These are phyloP conservation scores for Megalurothrips usitatus DNA, from an alignment of 2,888 invertebrate genomes.

Conservation along the genomic window DNA sequence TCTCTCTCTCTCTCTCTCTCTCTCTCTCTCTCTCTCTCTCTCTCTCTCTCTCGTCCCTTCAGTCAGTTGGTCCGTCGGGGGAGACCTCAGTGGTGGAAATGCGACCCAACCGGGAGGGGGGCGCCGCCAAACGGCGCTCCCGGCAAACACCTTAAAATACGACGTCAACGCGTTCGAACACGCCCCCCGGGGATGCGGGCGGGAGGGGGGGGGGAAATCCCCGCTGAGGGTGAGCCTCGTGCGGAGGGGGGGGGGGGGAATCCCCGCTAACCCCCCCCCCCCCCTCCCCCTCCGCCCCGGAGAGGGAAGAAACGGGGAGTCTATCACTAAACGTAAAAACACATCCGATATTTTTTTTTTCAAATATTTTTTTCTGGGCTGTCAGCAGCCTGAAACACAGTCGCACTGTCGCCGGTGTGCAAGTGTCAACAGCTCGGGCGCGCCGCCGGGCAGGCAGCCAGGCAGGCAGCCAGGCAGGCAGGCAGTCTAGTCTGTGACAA, in stretches of 20 bases:
- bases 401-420: too few relatives aligned
- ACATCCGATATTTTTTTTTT: too few relatives aligned
- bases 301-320: too few relatives aligned
- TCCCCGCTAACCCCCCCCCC: not conserved
- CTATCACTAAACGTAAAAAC: too few relatives aligned
- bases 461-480: too few relatives aligned
- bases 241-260: not conserved
- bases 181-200: not conserved
- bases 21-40: not conserved
- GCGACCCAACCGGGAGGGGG: not conserved
- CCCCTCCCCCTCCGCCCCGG: not conserved
- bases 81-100: not conserved
- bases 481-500: not conserved
- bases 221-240: too few relatives aligned
- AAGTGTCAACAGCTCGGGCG: too few relatives aligned
- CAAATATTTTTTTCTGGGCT: too few relatives aligned
- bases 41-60: not conserved
- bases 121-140: not conserved
- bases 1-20: not conserved
- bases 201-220: not conserved
- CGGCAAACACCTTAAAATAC: conserved; percentile 23
- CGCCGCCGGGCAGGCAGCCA: too few relatives aligned
- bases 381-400: too few relatives aligned
- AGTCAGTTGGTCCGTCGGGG: not conserved
- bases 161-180: not conserved